Base-by-base conservation (phyloP, 2,797 vertebrate species). In the Anisognathus igniventris region DNA sequence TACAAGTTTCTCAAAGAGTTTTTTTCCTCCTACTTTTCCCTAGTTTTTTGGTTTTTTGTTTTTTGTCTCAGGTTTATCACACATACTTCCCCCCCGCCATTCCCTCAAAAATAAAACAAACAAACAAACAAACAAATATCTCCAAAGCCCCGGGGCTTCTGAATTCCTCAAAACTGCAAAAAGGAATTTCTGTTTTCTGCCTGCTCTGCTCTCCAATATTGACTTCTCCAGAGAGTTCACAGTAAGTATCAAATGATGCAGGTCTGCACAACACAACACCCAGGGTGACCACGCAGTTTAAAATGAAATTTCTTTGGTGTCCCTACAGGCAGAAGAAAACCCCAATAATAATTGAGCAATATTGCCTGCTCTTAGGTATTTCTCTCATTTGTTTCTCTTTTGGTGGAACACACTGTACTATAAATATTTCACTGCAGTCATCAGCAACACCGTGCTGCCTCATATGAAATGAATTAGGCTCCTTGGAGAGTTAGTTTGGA, bases 81-180 rank as follows among this genome's bases (percentile, higher is more conserved):
- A 5, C 2, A 16, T 21, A 27, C 1, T 23, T 64, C 18, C 10
- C 17, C 24, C 1, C 1, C 8, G 4, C 10, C 9, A 12, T 6
- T 4, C 6, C 27, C 3, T 3, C 12, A 4, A 50, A 56, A 33
- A 33, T 10, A 19, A 42, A 75, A 60, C 30, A 37, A 37, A 40
- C 15, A 17, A 17, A 17, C 7, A 40, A 57, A 1, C 14, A 9
- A 23, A 13, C 19, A 56, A 48, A 50, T 17, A 12, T 10, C 18
- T 35, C 31, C n/a, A 57, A 58, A 73, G 35, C 56, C 64, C 25
- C 22, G 19, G 25, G 17, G 21, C 11, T 89, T 65, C 62, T 50
- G 23, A 54, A 35, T 72, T 71, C 6, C n/a, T 47, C 48, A 57
- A n/a, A 50, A 50, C 24, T 45, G 4, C 42, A 18, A 51, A 54